Percentiles rank a stretch among this genome's conserved stretches.
Evolutionary conservation across 1,140 invertebrate species (phyloP).

Genomic region (Brachystomella parvula): DNA sequence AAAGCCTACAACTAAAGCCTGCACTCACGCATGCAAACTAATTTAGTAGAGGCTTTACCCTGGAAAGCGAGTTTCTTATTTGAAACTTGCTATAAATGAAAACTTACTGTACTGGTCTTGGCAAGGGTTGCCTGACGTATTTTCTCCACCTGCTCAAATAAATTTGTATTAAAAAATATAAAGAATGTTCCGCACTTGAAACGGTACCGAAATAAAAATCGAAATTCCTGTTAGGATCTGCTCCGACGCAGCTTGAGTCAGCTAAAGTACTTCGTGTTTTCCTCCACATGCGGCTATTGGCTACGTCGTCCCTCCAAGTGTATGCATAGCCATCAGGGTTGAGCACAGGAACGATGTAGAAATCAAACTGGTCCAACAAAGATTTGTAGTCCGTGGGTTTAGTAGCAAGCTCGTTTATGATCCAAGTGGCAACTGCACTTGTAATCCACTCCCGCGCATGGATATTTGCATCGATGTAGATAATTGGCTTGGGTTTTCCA

Average conservation of each 20-base stretch:
- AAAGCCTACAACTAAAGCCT: no score
- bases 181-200: conserved; percentile 7
- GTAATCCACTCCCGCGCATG: conserved; percentile 10
- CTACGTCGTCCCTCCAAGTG: conserved; percentile 24
- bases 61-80: not conserved
- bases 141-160: not conserved
- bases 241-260: conserved; percentile 17
- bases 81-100: not conserved
- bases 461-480: conserved; percentile 1
- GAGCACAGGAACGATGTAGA: conserved; percentile 51
- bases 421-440: conserved; percentile 4
- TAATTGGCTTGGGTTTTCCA: not conserved
- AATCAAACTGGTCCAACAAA: conserved; percentile 43
- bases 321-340: conserved; percentile 54
- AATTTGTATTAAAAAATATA: not conserved
- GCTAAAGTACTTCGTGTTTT: conserved; percentile 19
- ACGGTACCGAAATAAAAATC: conserved; percentile 3
- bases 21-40: no score
- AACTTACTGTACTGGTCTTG: not conserved
- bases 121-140: not conserved
- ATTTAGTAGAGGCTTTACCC: not conserved
- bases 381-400: conserved; percentile 32
- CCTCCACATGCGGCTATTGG: conserved; percentile 30
- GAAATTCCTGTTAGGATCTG: conserved; percentile 27
- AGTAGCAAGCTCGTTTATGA: conserved; percentile 29